These are phyloP conservation scores for Trichonephila inaurata DNA, from an alignment of 1,140 invertebrate species.

Conservation along the genomic window DNA sequence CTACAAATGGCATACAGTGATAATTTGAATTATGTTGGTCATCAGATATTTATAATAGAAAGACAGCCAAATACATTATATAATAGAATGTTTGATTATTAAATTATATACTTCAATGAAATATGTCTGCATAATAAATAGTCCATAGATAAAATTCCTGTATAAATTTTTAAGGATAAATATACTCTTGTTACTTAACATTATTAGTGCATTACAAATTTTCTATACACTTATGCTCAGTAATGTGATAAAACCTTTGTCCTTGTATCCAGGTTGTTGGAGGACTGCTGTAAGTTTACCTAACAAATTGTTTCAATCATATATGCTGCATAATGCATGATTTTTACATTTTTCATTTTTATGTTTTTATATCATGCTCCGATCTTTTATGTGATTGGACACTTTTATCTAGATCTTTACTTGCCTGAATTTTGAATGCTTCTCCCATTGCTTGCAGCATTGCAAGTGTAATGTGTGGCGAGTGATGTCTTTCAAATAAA, in stretches of 20 bases:
- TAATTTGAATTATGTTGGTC: too few relatives aligned
- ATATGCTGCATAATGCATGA: too few relatives aligned
- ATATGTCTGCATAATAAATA: not conserved
- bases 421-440: not conserved
- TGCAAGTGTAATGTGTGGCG: not conserved
- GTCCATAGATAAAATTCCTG: not conserved
- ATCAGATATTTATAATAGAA: too few relatives aligned
- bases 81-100: not conserved
- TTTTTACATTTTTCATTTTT: too few relatives aligned
- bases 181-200: too few relatives aligned
- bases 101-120: not conserved
- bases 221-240: not conserved
- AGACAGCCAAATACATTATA: too few relatives aligned
- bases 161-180: not conserved
- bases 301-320: too few relatives aligned
- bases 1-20: too few relatives aligned
- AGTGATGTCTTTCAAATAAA: not conserved
- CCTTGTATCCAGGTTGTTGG: not conserved
- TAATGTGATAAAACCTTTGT: not conserved
- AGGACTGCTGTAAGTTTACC: too few relatives aligned
- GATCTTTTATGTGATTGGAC: too few relatives aligned
- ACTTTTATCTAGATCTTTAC: not conserved
- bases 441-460: constrained; percentile 22
- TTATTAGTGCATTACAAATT: too few relatives aligned
- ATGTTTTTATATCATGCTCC: too few relatives aligned